A percentile compares a stretch with the other conserved stretches of the same genome.
Conservation (phyloP, 2,113 vertebrate genomes). For the Uria aalge region DNA sequence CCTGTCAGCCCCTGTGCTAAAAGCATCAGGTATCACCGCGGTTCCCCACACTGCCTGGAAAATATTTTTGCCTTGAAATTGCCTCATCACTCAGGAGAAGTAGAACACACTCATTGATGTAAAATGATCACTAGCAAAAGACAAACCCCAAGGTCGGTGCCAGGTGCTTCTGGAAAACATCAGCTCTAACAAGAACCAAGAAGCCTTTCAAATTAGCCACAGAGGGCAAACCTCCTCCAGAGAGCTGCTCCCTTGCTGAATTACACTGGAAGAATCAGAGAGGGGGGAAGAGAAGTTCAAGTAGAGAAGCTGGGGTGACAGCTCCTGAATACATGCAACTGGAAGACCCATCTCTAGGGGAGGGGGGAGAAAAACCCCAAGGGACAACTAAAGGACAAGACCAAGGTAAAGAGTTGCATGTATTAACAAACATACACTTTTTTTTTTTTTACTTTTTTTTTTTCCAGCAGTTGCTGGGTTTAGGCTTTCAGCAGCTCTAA, state of each 20-base stretch:
- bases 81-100: background rate
- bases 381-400: background rate
- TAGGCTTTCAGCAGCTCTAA: background rate
- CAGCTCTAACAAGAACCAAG: background rate
- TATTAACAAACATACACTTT: background rate
- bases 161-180: background rate
- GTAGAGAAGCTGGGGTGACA: background rate
- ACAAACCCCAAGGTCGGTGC: background rate
- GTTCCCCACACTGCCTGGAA: background rate
- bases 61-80: background rate
- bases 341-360: background rate
- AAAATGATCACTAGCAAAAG: background rate
- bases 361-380: accelerated
- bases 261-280: background rate
- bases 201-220: background rate
- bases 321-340: background rate
- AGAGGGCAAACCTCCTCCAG: background rate
- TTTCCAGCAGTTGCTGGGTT: background rate
- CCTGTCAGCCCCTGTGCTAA: background rate
- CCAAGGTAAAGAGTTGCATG: background rate
- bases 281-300: background rate
- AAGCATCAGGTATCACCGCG: background rate
- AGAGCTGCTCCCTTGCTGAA: background rate
- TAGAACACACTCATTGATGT: accelerated
- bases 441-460: background rate